Evolutionary conservation across 2,888 invertebrate genomes (phyloP), one percentile per base, ranked within the genome.

Genomic region (Acanthosepion pharaonis): DNA sequence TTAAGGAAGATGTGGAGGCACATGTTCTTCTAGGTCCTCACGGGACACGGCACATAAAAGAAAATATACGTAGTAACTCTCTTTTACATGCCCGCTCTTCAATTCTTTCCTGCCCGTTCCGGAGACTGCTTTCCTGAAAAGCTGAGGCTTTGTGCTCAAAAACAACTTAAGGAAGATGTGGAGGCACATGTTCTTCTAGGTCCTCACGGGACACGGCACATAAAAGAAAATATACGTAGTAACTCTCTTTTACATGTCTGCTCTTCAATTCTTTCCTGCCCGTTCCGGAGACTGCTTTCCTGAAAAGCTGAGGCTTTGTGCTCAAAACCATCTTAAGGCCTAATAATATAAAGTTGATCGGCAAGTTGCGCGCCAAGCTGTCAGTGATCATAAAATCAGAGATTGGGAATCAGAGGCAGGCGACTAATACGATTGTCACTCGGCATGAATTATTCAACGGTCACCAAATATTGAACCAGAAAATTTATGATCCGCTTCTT

Each of bases 381-480:
- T 78, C 78, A 78, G 78, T 78, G n/a, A 78, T 78, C 78, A 78
- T 78, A 78, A 78, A 78, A 78, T 78, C n/a, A 78, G 78, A 15
- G 78, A 78, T 78, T n/a, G n/a, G 9, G 78, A 33, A 33, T n/a
- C n/a, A 18, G 78, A 1, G n/a, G 78, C 28, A n/a, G 78, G 78
- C 28, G 78, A n/a, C 78, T 78, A 78, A 78, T 78, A 78, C 78
- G 78, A 78, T 78, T 78, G 78, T 11, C 78, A 78, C 78, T 15
- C 78, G 78, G n/a, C 33, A 78, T 78, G 78, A 78, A 78, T 78
- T 78, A 78, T 78, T 78, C 78, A 78, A 78, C 78, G 33, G 78
- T 78, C 78, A 33, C 78, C 78, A 78, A 78, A 78, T 78, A 78
- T 78, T 78, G 78, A 78, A 78, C n/a, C 78, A 78, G 78, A 78